Base-by-base conservation (phyloP, 1,140 invertebrate genomes). In the Helicoverpa zea region DNA sequence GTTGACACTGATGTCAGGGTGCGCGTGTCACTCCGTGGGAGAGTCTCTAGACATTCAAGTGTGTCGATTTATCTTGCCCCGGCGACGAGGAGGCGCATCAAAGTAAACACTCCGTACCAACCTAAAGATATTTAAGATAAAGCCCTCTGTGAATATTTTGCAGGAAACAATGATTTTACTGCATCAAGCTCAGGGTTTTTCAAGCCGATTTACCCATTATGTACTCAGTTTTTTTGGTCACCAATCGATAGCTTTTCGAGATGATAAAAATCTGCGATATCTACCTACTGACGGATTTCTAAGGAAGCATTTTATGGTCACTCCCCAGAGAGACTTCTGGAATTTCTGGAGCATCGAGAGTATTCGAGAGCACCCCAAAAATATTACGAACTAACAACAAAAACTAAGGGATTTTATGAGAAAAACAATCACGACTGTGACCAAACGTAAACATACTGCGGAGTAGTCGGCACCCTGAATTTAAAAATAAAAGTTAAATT, bases 401-500 rank as follows among this genome's bases (percentile, higher is more conserved):
- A n/a, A 73, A 11, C 11, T 29, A 18, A 35, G 30, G 58, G 29
- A 59, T 80, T 61, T 79, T 79, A 80, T 72, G 70, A 76, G 74
- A 61, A 83, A 80, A 81, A 87, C 86, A 87, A 88, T 87, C 85
- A 87, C 85, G 86, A 79, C 80, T 76, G 54, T 52, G 61, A 80
- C 80, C 12, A 85, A 82, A 81, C 77, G 68, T 79, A 82, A 86
- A 80, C 84, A 83, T 75, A 78, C 80, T 66, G 79, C 68, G 70
- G 43, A 64, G 61, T 35, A 68, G 74, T 82, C 61, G 80, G 81
- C 81, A 82, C 84, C 79, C 73, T 83, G 80, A 75, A 70, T 82
- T 74, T 86, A 83, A 86, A 89, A 87, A 89, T 87, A 87, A 85
- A 83, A 82, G 51, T n/a, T 35, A 51, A 73, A 74, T 84, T 64